These are phyloP conservation scores for Percopsis transmontana DNA, from an alignment of 2,113 vertebrate species.

Conservation along the genomic window DNA sequence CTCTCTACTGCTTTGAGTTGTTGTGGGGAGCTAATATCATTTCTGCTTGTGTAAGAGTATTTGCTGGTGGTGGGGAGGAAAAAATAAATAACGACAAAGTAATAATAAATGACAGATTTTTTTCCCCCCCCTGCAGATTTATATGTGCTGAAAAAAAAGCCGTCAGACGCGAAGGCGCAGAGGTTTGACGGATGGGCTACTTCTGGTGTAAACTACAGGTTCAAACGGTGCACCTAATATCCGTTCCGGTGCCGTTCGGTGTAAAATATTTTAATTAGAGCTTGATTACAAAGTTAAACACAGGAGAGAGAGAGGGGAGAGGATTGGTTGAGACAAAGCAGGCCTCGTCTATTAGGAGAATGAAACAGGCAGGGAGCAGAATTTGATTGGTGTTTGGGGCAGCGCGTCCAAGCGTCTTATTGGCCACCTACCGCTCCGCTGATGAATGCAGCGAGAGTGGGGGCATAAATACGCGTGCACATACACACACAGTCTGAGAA, in stretches of 20 bases:
- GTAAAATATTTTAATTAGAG: conserved; percentile 57
- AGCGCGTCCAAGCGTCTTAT: conserved; percentile 44
- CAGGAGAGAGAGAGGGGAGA: conserved; percentile 11
- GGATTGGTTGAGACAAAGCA: background rate
- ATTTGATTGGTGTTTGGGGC: conserved; percentile 15
- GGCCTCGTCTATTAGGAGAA: conserved; percentile 2
- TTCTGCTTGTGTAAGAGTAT: conserved; percentile 22
- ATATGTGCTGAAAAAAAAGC: conserved; percentile 43
- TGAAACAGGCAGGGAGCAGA: conserved; percentile 20
- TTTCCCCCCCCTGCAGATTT: conserved; percentile 30
- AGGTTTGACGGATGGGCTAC: too few species aligned
- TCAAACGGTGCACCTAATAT: too few species aligned
- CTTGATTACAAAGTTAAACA: conserved; percentile 50
- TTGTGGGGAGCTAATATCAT: conserved; percentile 52
- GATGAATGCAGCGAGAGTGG: conserved; percentile 42
- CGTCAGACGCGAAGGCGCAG: too few species aligned
- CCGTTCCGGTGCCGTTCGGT: background rate
- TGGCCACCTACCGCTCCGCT: conserved; percentile 58
- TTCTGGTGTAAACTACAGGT: too few species aligned
- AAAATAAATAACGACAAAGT: conserved; percentile 4
- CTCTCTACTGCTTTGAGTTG: conserved; percentile 29
- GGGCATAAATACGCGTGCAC: conserved; percentile 22
- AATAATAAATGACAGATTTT: conserved; percentile 26
- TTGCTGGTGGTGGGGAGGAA: background rate
- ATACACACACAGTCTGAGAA: conserved; percentile 12